phyloP scores from a whole-genome alignment of 2,888 invertebrate species.

The Epsilonema sp. region DNA sequence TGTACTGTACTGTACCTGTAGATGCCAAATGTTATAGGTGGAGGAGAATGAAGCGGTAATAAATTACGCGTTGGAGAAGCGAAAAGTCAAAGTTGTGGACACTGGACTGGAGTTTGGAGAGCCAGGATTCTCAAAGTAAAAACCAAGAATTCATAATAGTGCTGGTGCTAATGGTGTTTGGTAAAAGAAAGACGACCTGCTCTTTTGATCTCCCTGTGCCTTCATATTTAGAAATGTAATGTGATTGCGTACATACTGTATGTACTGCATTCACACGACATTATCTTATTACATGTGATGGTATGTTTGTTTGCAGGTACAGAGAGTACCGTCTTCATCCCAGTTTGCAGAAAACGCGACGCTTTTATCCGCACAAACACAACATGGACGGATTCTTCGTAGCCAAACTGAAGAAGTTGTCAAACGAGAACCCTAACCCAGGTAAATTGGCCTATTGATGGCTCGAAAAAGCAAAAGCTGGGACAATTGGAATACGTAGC shows the following conservation, averaged over 20 bases:
- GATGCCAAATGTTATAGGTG: too few relatives aligned
- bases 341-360: conserved; percentile 58
- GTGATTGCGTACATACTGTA: too few relatives aligned
- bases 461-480: not conserved
- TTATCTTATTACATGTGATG: too few relatives aligned
- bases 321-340: conserved; percentile 55
- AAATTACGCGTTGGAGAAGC: conserved; percentile 74
- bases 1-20: too few relatives aligned
- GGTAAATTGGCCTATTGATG: too few relatives aligned
- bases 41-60: conserved; percentile 98
- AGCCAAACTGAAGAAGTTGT: conserved; percentile 88
- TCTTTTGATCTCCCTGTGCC: too few relatives aligned
- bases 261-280: too few relatives aligned
- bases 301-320: conserved; percentile 33
- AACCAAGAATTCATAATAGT: too few relatives aligned
- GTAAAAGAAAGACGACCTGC: too few relatives aligned
- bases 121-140: conserved; percentile 69
- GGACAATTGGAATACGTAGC: conserved; percentile 5
- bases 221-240: too few relatives aligned
- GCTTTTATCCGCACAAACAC: conserved; percentile 92
- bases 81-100: conserved; percentile 70
- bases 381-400: conserved; percentile 99
- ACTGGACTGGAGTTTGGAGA: conserved; percentile 85
- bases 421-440: conserved; percentile 42
- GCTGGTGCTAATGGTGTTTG: too few relatives aligned